phyloP scores from a whole-genome alignment of 2,113 vertebrate genomes.

The Prionailurus viverrinus region DNA sequence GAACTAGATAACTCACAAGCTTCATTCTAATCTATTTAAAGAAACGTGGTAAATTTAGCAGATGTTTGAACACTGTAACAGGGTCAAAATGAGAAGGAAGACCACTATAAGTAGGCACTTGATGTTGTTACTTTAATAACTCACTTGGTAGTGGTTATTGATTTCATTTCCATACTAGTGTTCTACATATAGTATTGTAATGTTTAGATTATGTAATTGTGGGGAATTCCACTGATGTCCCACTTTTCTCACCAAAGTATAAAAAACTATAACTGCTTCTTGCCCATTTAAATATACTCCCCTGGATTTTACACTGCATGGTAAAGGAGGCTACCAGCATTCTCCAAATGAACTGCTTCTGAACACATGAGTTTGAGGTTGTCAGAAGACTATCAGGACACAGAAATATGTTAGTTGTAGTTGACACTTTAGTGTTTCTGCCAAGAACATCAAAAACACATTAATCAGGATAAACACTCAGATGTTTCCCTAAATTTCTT shows the following conservation, averaged over 20 bases:
- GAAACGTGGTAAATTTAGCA: conserved; percentile 43
- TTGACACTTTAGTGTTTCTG: neutral
- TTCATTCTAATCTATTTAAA: conserved; percentile 68
- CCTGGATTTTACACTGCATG: neutral
- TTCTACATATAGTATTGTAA: neutral
- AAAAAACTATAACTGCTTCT: neutral
- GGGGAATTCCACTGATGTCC: neutral
- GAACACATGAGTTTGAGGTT: neutral
- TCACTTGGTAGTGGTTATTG: conserved; percentile 9
- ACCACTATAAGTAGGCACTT: neutral
- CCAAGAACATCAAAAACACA: conserved; percentile 50
- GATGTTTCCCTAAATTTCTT: neutral
- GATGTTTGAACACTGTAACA: neutral
- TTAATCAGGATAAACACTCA: conserved; percentile 16
- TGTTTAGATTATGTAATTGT: neutral
- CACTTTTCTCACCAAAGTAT: neutral
- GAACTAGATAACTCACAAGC: conserved; percentile 51
- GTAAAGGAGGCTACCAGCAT: neutral
- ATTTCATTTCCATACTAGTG: neutral
- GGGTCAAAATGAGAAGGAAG: neutral
- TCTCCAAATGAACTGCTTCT: neutral
- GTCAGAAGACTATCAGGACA: neutral
- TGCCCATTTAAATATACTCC: neutral
- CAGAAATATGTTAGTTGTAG: neutral
- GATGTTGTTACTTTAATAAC: neutral